phyloP scores from a whole-genome alignment of 2,113 vertebrate genomes.

The Muntiacus reevesi region DNA sequence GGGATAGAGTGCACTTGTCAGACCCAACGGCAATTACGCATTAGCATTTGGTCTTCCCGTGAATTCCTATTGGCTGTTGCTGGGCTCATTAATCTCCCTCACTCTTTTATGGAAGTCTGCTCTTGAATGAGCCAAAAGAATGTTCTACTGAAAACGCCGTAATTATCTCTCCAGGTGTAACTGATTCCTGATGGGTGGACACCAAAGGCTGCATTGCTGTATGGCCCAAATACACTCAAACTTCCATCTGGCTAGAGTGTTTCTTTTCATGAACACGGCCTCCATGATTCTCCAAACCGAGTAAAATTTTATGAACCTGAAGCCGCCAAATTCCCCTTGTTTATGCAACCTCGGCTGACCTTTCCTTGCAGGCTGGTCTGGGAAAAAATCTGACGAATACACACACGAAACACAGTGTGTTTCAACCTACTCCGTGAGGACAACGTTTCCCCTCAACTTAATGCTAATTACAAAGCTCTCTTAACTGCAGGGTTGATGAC shows the following conservation, averaged over 20 bases:
- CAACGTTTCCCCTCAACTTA: neutral
- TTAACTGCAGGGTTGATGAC: neutral
- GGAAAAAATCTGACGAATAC: neutral
- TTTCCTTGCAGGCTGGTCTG: neutral
- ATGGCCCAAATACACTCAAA: neutral
- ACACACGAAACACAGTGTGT: neutral
- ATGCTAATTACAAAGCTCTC: neutral
- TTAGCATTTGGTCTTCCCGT: neutral
- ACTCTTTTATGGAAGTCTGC: neutral
- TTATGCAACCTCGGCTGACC: neutral
- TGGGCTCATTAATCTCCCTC: neutral
- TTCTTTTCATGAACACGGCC: neutral
- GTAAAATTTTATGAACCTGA: neutral
- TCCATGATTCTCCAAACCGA: neutral
- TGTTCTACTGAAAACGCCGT: neutral
- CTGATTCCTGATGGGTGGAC: neutral
- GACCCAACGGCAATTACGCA: neutral
- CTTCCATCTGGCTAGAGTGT: neutral
- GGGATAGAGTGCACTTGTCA: neutral
- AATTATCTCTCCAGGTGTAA: conserved; percentile 11
- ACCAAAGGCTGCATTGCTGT: neutral
- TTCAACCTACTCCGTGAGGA: neutral
- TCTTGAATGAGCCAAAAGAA: neutral
- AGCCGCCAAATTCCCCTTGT: neutral
- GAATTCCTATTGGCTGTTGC: neutral